phyloP scores from a whole-genome alignment of 2,797 vertebrate species.

The Urocyon cinereoargenteus region DNA sequence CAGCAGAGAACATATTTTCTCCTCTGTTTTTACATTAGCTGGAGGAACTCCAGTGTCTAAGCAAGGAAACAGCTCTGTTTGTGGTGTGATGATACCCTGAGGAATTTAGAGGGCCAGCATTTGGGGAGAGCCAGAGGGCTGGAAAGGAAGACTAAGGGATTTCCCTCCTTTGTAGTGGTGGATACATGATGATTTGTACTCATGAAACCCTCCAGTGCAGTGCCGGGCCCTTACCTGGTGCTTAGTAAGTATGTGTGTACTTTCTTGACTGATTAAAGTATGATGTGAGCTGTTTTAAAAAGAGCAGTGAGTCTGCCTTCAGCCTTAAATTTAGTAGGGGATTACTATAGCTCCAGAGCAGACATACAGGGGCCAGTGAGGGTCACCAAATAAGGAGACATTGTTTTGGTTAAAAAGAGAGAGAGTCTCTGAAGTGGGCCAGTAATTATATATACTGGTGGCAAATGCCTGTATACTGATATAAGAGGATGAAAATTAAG shows the following conservation, averaged over 20 bases:
- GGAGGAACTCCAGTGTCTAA: background rate
- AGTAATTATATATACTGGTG: slow-evolving; percentile 32
- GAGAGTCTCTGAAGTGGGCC: slow-evolving; percentile 37
- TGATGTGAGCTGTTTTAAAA: background rate
- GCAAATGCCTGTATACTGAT: slow-evolving; percentile 19
- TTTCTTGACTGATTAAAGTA: background rate
- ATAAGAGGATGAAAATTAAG: background rate
- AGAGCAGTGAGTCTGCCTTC: background rate
- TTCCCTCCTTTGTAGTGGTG: background rate
- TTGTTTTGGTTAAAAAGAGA: background rate
- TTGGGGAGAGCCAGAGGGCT: background rate
- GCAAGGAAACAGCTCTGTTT: background rate
- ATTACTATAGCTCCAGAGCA: background rate
- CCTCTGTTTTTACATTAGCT: background rate
- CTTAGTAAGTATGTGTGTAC: background rate
- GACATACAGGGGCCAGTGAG: background rate
- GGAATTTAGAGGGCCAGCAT: background rate
- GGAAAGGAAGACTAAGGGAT: background rate
- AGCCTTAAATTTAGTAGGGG: background rate
- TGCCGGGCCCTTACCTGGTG: too few species aligned
- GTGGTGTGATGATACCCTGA: background rate
- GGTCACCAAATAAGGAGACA: background rate
- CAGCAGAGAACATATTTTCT: background rate
- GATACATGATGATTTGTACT: background rate
- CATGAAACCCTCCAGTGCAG: background rate